A percentile compares a stretch with the other conserved stretches of the same genome.
These are phyloP conservation scores for Spialia ferax DNA, from an alignment of 2,888 invertebrate genomes.

Conservation along the genomic window DNA sequence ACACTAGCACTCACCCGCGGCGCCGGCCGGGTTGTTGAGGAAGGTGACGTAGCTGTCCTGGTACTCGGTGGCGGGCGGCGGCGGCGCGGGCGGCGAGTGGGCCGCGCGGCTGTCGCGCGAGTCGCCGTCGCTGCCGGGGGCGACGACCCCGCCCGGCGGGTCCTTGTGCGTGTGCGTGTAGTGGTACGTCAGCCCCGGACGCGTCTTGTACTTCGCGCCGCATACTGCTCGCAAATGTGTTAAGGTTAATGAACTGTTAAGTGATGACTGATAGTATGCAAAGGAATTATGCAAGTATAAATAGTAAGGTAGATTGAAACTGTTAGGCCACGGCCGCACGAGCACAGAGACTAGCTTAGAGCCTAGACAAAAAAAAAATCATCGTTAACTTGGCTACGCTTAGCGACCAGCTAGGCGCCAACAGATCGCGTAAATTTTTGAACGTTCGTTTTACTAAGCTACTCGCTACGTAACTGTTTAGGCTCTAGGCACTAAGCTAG, in stretches of 20 bases:
- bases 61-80: conserved; percentile 80
- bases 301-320: too few species aligned
- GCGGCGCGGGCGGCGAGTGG: conserved; percentile 55
- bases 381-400: too few species aligned
- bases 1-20: conserved; percentile 41
- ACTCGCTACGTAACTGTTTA: too few species aligned
- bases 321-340: too few species aligned
- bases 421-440: too few species aligned
- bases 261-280: too few species aligned
- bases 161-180: conserved; percentile 96
- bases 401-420: too few species aligned
- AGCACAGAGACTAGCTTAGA: too few species aligned
- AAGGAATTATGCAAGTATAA: too few species aligned
- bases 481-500: too few species aligned
- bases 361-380: too few species aligned
- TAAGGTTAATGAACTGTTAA: background rate
- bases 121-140: conserved; percentile 64
- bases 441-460: too few species aligned
- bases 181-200: conserved; percentile 98
- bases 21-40: conserved; percentile 84
- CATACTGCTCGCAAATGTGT: conserved; percentile 89
- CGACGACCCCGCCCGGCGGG: conserved; percentile 71
- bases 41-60: conserved; percentile 90
- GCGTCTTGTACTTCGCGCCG: conserved; percentile 98
- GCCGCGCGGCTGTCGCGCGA: conserved; percentile 58